These are phyloP conservation scores for Mus pahari DNA, from an alignment of 2,113 vertebrate genomes.

Conservation along the genomic window DNA sequence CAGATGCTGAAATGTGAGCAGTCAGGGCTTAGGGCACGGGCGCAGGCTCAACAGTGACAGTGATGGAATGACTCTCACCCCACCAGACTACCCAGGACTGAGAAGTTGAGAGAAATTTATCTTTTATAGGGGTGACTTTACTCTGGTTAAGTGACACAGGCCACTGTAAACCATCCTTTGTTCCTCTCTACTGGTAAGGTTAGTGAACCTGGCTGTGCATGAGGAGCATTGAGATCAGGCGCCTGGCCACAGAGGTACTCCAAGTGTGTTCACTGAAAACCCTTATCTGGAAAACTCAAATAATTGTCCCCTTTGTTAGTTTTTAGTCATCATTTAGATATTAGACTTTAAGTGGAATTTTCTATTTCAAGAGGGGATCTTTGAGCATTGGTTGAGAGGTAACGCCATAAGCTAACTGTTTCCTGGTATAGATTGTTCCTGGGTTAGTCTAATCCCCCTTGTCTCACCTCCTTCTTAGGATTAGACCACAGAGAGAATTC, in stretches of 20 bases:
- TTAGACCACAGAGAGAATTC: not conserved
- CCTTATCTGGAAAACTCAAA: not conserved
- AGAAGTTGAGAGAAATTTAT: not conserved
- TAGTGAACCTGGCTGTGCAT: not conserved
- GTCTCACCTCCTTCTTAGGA: constrained; percentile 61
- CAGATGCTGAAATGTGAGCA: not conserved
- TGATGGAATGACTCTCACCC: not conserved
- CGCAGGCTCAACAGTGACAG: not conserved
- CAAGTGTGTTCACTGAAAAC: not conserved
- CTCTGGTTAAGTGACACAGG: constrained; percentile 4
- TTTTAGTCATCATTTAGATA: constrained; percentile 38
- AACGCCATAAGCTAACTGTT: constrained; percentile 11
- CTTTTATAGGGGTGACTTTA: constrained; percentile 3
- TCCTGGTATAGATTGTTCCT: constrained; percentile 24
- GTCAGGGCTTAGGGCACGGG: not conserved
- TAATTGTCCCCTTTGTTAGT: not conserved
- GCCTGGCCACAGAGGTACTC: not conserved
- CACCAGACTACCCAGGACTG: not conserved
- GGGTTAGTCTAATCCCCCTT: constrained; percentile 54
- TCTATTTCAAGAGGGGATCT: constrained; percentile 28
- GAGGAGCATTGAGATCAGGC: not conserved
- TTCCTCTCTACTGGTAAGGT: not conserved
- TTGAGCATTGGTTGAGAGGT: not conserved
- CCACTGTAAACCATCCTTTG: not conserved
- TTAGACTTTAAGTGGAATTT: constrained; percentile 30